phyloP scores from a whole-genome alignment of 2,888 invertebrate genomes.

The Catocala fraxini region DNA sequence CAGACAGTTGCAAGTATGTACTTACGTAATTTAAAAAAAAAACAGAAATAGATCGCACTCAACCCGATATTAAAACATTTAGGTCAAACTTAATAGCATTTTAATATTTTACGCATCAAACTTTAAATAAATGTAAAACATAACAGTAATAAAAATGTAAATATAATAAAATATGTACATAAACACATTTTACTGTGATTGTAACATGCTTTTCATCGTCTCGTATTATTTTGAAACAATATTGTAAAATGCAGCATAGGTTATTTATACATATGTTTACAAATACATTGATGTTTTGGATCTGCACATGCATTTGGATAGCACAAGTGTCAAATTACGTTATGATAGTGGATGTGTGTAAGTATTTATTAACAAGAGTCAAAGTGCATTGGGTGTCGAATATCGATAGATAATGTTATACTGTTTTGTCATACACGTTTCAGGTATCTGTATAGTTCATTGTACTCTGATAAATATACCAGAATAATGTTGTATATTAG shows the following conservation, averaged over 20 bases:
- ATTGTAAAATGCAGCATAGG: no score
- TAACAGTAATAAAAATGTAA: not conserved
- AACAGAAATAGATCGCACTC: not conserved
- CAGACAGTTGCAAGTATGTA: not conserved
- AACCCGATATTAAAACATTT: conserved; percentile 9
- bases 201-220: conserved; percentile 28
- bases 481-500: no score
- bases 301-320: no score
- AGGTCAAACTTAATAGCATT: conserved; percentile 21
- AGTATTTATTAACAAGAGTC: not conserved
- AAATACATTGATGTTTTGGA: no score
- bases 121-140: conserved; percentile 22
- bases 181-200: conserved; percentile 38
- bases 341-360: not conserved
- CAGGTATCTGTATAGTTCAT: conserved; percentile 24
- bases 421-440: conserved; percentile 4
- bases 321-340: no score
- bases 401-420: not conserved
- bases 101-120: conserved; percentile 12
- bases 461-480: conserved; percentile 15
- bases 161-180: conserved; percentile 27
- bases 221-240: conserved; percentile 10
- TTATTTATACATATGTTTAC: no score
- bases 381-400: not conserved
- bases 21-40: not conserved